Conservation (phyloP, 2,113 vertebrate genomes). For the Crotalus horridus region DNA sequence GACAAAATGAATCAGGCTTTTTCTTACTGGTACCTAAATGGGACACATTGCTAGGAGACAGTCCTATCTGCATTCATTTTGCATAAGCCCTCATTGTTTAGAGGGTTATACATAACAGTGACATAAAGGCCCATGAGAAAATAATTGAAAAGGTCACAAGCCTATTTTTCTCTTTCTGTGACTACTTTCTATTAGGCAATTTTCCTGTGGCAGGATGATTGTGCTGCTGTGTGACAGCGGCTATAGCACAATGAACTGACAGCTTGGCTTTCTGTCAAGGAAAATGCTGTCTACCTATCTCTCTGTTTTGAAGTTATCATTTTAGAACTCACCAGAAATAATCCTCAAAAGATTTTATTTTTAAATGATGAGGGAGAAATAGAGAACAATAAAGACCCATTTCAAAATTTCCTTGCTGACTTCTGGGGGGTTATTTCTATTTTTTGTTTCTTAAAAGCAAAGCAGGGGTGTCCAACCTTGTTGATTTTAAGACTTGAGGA, state of each 20-base stretch:
- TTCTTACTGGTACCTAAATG: fast-evolving
- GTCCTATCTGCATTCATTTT: background rate
- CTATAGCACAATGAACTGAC: background rate
- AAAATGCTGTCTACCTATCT: background rate
- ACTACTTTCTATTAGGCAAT: constrained; percentile 12
- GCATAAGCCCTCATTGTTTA: background rate
- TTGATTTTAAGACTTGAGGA: background rate
- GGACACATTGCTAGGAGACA: background rate
- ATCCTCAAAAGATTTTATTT: background rate
- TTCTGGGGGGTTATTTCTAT: background rate
- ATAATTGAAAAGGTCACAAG: constrained; percentile 7
- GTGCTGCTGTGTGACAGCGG: background rate
- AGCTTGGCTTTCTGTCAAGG: constrained; percentile 13
- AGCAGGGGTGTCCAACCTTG: background rate
- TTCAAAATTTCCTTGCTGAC: background rate
- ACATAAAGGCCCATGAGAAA: background rate
- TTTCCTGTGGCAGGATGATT: constrained; percentile 24
- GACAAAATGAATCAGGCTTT: constrained; percentile 22
- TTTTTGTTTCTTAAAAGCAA: background rate
- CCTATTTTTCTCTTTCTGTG: constrained; percentile 17
- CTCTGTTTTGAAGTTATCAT: background rate
- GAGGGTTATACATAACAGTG: background rate
- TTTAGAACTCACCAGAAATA: background rate
- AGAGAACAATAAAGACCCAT: background rate
- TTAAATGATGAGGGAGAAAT: background rate